Evolutionary conservation across 2,888 invertebrate genomes (phyloP).

Genomic region (Ophion obscuratus): DNA sequence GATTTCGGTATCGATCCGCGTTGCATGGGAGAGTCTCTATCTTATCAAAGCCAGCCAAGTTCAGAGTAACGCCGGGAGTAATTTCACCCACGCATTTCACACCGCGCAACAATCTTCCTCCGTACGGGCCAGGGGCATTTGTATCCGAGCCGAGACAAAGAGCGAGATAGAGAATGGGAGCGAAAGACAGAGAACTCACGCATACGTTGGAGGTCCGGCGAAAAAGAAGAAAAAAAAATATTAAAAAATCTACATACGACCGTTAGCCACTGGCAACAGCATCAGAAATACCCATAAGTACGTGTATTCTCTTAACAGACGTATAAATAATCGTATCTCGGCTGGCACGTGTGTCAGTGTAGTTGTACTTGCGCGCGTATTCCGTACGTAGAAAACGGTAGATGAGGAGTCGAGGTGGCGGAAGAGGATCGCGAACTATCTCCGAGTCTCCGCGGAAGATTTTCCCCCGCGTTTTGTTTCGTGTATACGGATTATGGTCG

Average conservation of each 20-base stretch:
- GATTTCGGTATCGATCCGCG: neutral
- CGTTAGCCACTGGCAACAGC: constrained; percentile 60
- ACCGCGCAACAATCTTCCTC: constrained; percentile 27
- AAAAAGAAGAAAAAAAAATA: neutral
- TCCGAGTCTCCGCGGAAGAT: constrained; percentile 7
- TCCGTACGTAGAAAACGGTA: constrained; percentile 23
- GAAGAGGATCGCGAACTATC: constrained; percentile 41
- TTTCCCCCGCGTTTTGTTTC: constrained; percentile 38
- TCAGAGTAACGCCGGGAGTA: constrained; percentile 74
- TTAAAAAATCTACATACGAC: constrained; percentile 45
- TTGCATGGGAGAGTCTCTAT: constrained; percentile 31
- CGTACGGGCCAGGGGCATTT: constrained; percentile 58
- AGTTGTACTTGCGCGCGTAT: constrained; percentile 32
- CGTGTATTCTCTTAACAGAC: constrained; percentile 48
- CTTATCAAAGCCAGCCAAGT: constrained; percentile 74
- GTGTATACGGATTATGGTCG: neutral
- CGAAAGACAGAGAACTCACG: constrained; percentile 6
- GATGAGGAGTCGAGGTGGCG: constrained; percentile 36
- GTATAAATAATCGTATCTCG: constrained; percentile 41
- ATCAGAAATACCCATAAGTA: constrained; percentile 50
- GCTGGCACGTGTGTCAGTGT: neutral
- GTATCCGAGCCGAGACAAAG: constrained; percentile 10
- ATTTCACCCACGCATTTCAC: constrained; percentile 73
- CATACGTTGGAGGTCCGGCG: constrained; percentile 29
- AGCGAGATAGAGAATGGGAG: constrained; percentile 15